Percentiles rank a stretch among this genome's conserved stretches.
phyloP scores from a whole-genome alignment of 2,888 invertebrate species.

The Chironomus tentans region DNA sequence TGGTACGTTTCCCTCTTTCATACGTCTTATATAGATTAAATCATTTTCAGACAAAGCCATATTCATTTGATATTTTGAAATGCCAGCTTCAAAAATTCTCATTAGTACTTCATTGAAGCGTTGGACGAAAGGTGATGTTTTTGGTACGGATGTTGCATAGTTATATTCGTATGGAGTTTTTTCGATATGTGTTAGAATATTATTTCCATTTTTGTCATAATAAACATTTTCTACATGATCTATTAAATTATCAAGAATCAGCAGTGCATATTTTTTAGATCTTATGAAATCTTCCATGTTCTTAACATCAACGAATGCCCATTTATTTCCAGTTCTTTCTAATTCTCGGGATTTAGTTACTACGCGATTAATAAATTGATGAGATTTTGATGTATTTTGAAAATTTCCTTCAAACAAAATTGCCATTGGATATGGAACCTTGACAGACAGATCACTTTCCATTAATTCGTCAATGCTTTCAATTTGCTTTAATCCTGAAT shows the following conservation, averaged over 20 bases:
- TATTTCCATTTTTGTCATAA: not conserved
- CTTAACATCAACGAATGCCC: conserved; percentile 2
- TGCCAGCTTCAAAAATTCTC: conserved; percentile 1
- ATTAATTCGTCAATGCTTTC: conserved; percentile 8
- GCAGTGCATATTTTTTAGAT: not conserved
- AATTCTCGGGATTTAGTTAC: not conserved
- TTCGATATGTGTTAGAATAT: not conserved
- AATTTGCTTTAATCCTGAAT: conserved; percentile 9
- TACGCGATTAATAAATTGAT: not conserved
- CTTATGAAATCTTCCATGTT: not conserved
- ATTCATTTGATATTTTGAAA: conserved; percentile 10
- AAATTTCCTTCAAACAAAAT: conserved; percentile 8
- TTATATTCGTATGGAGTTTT: conserved; percentile 4
- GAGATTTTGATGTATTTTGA: not conserved
- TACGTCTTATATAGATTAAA: not conserved
- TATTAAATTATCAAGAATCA: not conserved
- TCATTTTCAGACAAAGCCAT: not conserved
- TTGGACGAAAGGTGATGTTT: not conserved
- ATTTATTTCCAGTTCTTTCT: not conserved
- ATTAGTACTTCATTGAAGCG: not conserved
- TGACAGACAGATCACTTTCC: not conserved
- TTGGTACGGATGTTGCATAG: conserved; percentile 6
- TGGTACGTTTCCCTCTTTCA: not conserved
- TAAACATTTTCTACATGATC: not conserved
- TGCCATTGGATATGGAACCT: conserved; percentile 10